Evolutionary conservation across 1,140 invertebrate species (phyloP).

Genomic region (Ectropis grisescens): DNA sequence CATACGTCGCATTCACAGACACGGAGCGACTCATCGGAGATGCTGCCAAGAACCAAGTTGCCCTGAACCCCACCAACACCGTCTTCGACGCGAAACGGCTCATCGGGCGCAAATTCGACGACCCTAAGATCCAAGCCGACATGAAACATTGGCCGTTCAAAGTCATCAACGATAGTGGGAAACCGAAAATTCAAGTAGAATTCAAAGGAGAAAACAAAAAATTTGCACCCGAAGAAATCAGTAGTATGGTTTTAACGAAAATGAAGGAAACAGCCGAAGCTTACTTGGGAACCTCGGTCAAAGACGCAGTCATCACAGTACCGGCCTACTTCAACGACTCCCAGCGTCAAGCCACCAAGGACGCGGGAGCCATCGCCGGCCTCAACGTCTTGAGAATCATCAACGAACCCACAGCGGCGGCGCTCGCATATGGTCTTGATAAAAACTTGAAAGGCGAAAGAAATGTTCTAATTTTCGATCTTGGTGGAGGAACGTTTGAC

Average conservation of each 20-base stretch:
- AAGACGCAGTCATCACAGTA: constrained; percentile 73
- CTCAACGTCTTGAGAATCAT: constrained; percentile 81
- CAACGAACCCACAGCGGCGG: constrained; percentile 83
- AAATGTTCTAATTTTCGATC: constrained; percentile 79
- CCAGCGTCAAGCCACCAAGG: constrained; percentile 77
- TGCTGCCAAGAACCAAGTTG: constrained; percentile 78
- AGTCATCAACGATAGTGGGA: constrained; percentile 73
- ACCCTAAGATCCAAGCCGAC: constrained; percentile 77
- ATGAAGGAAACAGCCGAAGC: constrained; percentile 77
- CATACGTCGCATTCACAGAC: constrained; percentile 92
- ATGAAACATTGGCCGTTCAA: constrained; percentile 80
- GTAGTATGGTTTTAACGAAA: constrained; percentile 74
- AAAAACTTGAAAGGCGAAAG: constrained; percentile 77
- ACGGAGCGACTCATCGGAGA: constrained; percentile 90
- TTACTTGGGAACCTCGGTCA: constrained; percentile 77
- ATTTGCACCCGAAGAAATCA: constrained; percentile 83
- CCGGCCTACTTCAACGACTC: constrained; percentile 41
- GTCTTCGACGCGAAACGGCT: constrained; percentile 78
- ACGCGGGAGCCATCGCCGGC: constrained; percentile 78
- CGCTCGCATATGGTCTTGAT: constrained; percentile 80
- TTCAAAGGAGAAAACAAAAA: constrained; percentile 78
- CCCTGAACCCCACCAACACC: constrained; percentile 80
- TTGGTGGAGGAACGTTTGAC: constrained; percentile 79
- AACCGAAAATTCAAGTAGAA: constrained; percentile 76
- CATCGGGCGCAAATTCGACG: constrained; percentile 77